Evolutionary conservation across 64 coral and sea anemone species (phyloP).

Genomic region (Montipora cactus): DNA sequence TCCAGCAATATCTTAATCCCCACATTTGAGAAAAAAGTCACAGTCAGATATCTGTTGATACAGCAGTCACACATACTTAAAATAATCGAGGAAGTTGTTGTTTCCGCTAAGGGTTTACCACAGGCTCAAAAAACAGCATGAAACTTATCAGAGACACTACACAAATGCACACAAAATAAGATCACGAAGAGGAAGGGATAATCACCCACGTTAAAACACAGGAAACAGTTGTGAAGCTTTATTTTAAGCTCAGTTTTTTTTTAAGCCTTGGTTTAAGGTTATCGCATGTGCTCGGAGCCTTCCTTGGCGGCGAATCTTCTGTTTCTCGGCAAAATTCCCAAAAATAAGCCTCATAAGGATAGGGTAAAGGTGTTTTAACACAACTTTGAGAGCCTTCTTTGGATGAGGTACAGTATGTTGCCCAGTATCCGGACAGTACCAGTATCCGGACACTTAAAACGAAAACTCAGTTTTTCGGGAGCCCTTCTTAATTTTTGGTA

Average conservation of each 20-base stretch:
- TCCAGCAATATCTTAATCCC: not conserved
- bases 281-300: not conserved
- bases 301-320: not conserved
- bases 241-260: not conserved
- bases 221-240: not conserved
- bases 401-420: too few relatives aligned
- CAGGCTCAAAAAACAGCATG: slow-evolving; percentile 35
- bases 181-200: not conserved
- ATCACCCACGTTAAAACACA: not conserved
- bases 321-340: not conserved
- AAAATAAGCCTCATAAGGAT: too few relatives aligned
- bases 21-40: not conserved
- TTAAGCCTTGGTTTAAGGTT: not conserved
- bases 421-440: too few relatives aligned
- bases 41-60: not conserved
- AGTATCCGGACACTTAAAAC: too few relatives aligned
- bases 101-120: slow-evolving; percentile 26
- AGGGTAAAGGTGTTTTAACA: too few relatives aligned
- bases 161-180: not conserved
- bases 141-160: not conserved
- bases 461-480: too few relatives aligned
- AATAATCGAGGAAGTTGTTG: slow-evolving; percentile 26
- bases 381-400: too few relatives aligned
- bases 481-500: too few relatives aligned
- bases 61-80: not conserved